Evolutionary conservation across 2,888 invertebrate species (phyloP).

Genomic region (Hyles lineata): DNA sequence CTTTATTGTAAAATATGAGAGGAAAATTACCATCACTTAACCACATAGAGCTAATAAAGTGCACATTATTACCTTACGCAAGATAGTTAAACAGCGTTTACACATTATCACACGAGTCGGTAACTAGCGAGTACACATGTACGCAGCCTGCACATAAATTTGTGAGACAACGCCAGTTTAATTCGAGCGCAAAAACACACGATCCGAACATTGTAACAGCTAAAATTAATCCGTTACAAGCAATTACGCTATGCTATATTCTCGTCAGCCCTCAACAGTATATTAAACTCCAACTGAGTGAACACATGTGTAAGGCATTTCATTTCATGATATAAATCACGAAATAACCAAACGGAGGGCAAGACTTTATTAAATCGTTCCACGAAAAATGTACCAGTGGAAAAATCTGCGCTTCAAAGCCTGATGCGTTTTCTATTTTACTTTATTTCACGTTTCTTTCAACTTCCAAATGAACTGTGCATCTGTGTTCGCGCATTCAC

Average conservation of each 20-base stretch:
- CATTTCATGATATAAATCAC: slow-evolving; percentile 69
- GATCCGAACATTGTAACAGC: slow-evolving; percentile 21
- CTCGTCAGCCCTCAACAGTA: slow-evolving; percentile 56
- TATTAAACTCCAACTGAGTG: slow-evolving; percentile 62
- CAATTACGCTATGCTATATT: slow-evolving; percentile 52
- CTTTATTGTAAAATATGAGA: neutral
- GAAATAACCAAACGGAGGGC: slow-evolving; percentile 59
- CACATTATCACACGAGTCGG: slow-evolving; percentile 3
- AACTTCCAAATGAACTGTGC: slow-evolving; percentile 38
- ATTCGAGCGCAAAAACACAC: slow-evolving; percentile 27
- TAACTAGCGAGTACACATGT: slow-evolving; percentile 14
- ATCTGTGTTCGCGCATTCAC: slow-evolving; percentile 32
- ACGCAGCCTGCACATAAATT: slow-evolving; percentile 19
- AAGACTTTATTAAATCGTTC: slow-evolving; percentile 68
- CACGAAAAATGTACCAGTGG: slow-evolving; percentile 48
- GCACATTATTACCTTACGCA: neutral
- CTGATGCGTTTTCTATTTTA: slow-evolving; percentile 51
- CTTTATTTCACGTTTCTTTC: slow-evolving; percentile 45
- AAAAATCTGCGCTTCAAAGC: slow-evolving; percentile 39
- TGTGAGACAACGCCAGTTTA: slow-evolving; percentile 9
- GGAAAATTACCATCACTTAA: neutral
- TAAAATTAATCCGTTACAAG: slow-evolving; percentile 49
- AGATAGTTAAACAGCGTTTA: neutral
- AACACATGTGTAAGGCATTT: slow-evolving; percentile 62
- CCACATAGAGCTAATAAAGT: slow-evolving; percentile 9